A percentile compares a stretch with the other conserved stretches of the same genome.
Conservation (phyloP, 2,797 vertebrate genomes). For the Heterohyrax brucei region DNA sequence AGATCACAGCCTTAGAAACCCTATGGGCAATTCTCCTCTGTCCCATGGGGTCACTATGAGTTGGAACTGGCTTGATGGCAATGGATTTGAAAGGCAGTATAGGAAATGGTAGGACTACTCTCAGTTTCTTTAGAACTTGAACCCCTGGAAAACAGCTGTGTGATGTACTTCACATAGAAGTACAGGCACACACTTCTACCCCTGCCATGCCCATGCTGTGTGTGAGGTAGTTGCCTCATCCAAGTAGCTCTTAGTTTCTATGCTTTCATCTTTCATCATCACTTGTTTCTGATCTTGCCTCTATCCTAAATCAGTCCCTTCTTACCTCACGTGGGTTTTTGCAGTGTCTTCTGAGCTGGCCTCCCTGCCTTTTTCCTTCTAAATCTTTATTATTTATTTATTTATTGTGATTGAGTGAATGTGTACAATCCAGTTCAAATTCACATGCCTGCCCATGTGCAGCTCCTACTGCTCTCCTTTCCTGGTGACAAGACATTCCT, state of each 20-base stretch:
- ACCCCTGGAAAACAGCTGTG: neutral
- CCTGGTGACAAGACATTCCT: too few species aligned
- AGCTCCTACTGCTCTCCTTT: too few species aligned
- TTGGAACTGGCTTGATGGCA: neutral
- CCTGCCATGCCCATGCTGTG: too few species aligned
- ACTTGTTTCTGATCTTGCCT: neutral
- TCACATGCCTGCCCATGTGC: too few species aligned
- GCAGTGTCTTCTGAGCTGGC: neutral
- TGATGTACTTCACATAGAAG: neutral
- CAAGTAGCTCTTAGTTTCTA: neutral
- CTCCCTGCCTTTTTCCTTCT: neutral
- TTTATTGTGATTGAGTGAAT: too few species aligned
- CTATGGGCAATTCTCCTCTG: neutral
- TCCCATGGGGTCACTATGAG: neutral
- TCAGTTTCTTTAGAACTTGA: constrained; percentile 35
- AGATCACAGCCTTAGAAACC: neutral
- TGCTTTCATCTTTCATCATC: neutral
- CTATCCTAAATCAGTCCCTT: neutral
- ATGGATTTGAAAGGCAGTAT: neutral
- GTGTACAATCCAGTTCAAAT: too few species aligned
- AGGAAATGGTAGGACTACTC: neutral
- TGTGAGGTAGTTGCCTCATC: neutral
- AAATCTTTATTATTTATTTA: neutral
- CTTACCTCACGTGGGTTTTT: neutral
- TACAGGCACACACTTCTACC: neutral